phyloP scores from a whole-genome alignment of 2,113 vertebrate species.

The Tringa solitaria region DNA sequence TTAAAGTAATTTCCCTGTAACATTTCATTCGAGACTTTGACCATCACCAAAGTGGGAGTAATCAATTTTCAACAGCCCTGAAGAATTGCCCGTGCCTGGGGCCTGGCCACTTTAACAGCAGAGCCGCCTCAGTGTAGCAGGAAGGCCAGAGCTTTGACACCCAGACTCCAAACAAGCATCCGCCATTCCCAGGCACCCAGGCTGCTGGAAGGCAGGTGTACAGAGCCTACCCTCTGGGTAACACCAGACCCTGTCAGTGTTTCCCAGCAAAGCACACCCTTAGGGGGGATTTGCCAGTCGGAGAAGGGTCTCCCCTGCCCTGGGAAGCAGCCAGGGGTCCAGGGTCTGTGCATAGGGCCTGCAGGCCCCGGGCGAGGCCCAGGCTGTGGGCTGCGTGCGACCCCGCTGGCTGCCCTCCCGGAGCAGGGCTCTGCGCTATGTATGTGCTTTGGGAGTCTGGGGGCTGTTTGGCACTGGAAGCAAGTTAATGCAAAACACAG shows the following conservation, averaged over 20 bases:
- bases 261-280: background rate
- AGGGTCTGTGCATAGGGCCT: background rate
- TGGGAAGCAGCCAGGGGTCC: rapidly evolving
- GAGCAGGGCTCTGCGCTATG: background rate
- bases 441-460: background rate
- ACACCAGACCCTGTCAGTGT: rapidly evolving
- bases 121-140: background rate
- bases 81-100: background rate
- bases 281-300: background rate
- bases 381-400: background rate
- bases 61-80: background rate
- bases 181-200: rapidly evolving
- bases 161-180: background rate
- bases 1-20: background rate
- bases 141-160: background rate
- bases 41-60: background rate
- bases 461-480: slow-evolving; percentile 17
- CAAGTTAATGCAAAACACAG: slow-evolving; percentile 53
- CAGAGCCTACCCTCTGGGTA: rapidly evolving
- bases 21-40: background rate
- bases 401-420: background rate
- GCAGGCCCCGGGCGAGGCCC: background rate
- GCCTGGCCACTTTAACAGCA: background rate
- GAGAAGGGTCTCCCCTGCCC: background rate
- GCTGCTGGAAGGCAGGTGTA: background rate